A percentile compares a stretch with the other conserved stretches of the same genome.
Conservation (phyloP, 2,797 vertebrate genomes). For the Syngnathus rostellatus region DNA sequence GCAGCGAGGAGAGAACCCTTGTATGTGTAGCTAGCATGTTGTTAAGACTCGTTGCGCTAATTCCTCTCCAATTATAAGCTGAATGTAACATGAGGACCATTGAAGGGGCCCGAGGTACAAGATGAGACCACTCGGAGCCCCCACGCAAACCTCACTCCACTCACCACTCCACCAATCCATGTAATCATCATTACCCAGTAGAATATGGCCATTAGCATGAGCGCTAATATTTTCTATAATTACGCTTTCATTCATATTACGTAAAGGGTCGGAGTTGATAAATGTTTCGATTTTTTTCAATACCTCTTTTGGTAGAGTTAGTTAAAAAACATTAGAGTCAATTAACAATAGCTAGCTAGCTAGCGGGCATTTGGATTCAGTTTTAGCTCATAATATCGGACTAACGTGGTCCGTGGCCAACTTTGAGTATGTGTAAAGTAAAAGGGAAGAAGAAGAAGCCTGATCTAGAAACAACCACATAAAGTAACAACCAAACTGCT, state of each 20-base stretch:
- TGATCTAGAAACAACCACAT: neutral
- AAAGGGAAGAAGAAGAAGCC: neutral
- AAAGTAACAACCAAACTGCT: neutral
- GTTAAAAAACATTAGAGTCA: neutral
- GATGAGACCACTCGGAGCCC: constrained; percentile 31
- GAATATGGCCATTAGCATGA: neutral
- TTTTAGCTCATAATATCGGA: neutral
- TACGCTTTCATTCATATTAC: neutral
- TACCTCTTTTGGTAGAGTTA: neutral
- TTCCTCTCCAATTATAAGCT: constrained; percentile 58
- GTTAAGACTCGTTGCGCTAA: constrained; percentile 62
- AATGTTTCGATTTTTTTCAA: no score
- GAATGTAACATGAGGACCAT: constrained; percentile 52
- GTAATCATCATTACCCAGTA: constrained; percentile 8
- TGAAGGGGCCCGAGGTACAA: constrained; percentile 34
- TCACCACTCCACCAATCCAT: constrained; percentile 7
- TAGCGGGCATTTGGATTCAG: neutral
- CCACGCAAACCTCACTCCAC: constrained; percentile 29
- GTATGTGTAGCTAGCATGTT: constrained; percentile 32
- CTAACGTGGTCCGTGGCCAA: neutral
- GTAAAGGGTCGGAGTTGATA: no score
- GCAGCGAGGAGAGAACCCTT: constrained; percentile 30
- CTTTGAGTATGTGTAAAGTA: neutral
- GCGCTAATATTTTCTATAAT: neutral
- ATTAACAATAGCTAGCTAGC: neutral